These are phyloP conservation scores for Palaemon carinicauda DNA, from an alignment of 1,140 invertebrate species.

Conservation along the genomic window DNA sequence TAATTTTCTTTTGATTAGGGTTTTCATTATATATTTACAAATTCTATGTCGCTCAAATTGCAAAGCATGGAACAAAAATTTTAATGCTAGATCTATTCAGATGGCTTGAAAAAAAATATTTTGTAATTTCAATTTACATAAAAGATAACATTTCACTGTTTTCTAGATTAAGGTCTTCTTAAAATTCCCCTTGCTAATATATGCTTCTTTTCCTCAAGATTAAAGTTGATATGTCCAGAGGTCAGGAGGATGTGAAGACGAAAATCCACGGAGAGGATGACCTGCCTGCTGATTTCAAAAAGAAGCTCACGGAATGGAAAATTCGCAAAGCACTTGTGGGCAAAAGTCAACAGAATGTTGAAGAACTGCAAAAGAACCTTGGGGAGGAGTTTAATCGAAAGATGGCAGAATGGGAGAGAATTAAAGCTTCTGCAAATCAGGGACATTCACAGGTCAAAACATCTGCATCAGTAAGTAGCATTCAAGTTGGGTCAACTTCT, in stretches of 20 bases:
- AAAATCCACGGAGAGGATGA: slow-evolving; percentile 58
- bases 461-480: slow-evolving; percentile 28
- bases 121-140: too few species aligned
- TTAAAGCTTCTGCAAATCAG: slow-evolving; percentile 51
- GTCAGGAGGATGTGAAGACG: slow-evolving; percentile 57
- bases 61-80: too few species aligned
- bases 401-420: slow-evolving; percentile 68
- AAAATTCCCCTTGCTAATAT: too few species aligned
- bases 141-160: too few species aligned
- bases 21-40: neutral
- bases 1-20: neutral
- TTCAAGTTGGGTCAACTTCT: slow-evolving; percentile 16
- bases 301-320: slow-evolving; percentile 60
- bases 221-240: slow-evolving; percentile 6
- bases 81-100: too few species aligned
- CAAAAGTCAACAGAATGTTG: slow-evolving; percentile 62
- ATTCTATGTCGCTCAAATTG: too few species aligned
- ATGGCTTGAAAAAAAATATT: too few species aligned
- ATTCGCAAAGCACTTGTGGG: slow-evolving; percentile 58
- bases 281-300: slow-evolving; percentile 58
- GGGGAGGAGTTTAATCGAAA: slow-evolving; percentile 68
- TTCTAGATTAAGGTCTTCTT: too few species aligned
- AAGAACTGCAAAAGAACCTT: slow-evolving; percentile 65
- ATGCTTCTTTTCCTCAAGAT: neutral
- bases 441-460: slow-evolving; percentile 36